Evolutionary conservation across 1,140 invertebrate genomes (phyloP).

Genomic region (Drosophila bocqueti): DNA sequence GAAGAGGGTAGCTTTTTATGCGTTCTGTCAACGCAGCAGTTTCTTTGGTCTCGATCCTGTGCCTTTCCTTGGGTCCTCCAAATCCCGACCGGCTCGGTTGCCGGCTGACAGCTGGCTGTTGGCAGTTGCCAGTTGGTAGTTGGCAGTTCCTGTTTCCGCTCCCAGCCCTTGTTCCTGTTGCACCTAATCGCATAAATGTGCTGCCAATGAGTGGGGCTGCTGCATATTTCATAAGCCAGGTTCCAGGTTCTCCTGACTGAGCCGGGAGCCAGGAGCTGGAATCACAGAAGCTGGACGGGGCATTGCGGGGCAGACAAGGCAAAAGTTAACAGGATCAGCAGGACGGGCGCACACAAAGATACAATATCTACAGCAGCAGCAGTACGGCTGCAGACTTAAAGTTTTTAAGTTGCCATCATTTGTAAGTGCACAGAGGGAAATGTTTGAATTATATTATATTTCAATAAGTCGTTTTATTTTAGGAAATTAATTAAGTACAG

Average conservation of each 20-base stretch:
- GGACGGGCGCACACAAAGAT: conserved; percentile 4
- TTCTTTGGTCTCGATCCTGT: conserved; percentile 36
- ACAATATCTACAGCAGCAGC: conserved; percentile 29
- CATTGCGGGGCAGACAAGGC: conserved; percentile 31
- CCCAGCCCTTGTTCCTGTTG: conserved; percentile 54
- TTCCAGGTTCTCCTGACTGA: conserved; percentile 3
- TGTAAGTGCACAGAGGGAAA: conserved; percentile 18
- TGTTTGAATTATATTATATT: neutral
- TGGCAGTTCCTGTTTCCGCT: conserved; percentile 37
- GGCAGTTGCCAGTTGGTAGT: conserved; percentile 56
- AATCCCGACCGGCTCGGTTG: conserved; percentile 10
- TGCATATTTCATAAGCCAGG: conserved; percentile 79
- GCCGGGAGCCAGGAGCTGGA: neutral
- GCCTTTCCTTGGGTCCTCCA: conserved; percentile 21
- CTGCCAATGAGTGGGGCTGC: conserved; percentile 72
- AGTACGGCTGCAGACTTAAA: conserved; percentile 39
- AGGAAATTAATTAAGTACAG: neutral
- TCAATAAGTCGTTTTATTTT: neutral
- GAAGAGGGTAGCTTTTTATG: conserved; percentile 58
- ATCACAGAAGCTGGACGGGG: conserved; percentile 18
- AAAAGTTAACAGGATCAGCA: conserved; percentile 60
- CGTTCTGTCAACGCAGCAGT: conserved; percentile 72
- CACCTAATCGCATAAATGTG: conserved; percentile 82
- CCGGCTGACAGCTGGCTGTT: conserved; percentile 55
- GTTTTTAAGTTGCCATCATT: conserved; percentile 46